phyloP scores from a whole-genome alignment of 2,797 vertebrate species.

The Sebastes oblongus region DNA sequence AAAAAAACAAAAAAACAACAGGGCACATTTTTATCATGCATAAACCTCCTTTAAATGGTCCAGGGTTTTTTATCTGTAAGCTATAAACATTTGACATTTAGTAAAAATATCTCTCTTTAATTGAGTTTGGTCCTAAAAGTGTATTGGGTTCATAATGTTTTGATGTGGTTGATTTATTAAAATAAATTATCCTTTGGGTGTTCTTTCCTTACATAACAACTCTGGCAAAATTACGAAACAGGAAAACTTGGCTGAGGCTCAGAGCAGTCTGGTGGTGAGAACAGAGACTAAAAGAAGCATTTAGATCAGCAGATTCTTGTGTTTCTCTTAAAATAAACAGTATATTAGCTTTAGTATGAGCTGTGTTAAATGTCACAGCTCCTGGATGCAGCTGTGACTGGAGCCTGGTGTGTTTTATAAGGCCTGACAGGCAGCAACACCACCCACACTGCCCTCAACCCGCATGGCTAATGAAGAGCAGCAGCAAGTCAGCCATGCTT shows the following conservation, averaged over 20 bases:
- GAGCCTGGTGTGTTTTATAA: constrained; percentile 26
- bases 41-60: not conserved
- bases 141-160: not conserved
- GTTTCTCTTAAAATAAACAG: not conserved
- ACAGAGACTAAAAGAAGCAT: not conserved
- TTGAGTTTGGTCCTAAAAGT: not conserved
- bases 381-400: not conserved
- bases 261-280: not conserved
- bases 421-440: constrained; percentile 52
- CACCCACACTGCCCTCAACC: constrained; percentile 1
- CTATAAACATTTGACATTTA: not conserved
- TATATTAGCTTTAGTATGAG: not conserved
- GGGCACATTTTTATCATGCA: not conserved
- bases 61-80: accelerated
- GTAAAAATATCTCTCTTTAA: not conserved
- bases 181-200: not conserved
- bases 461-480: constrained; percentile 48
- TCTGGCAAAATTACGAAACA: constrained; percentile 64
- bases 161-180: not conserved
- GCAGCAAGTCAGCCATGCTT: accelerated
- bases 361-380: not conserved
- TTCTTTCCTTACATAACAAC: constrained; percentile 49
- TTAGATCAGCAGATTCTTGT: accelerated
- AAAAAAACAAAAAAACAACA: not conserved
- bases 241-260: constrained; percentile 49